phyloP scores from a whole-genome alignment of 2,113 vertebrate genomes.

The Corvus cornix region DNA sequence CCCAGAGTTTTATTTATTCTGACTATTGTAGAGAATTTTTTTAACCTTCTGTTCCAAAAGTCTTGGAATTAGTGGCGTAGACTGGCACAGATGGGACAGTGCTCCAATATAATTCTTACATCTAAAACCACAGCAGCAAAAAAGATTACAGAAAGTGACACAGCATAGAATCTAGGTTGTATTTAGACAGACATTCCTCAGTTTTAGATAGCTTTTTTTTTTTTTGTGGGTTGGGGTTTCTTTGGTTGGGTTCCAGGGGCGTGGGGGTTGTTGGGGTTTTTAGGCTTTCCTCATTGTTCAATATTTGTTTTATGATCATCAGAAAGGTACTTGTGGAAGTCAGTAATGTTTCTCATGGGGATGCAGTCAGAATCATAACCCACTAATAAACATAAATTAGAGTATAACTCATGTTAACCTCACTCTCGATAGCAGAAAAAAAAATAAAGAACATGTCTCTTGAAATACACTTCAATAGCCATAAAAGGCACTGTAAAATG shows the following conservation, averaged over 20 bases:
- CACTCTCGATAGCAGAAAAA: constrained; percentile 27
- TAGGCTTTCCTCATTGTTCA: constrained; percentile 51
- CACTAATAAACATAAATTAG: constrained; percentile 59
- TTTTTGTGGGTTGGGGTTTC: neutral
- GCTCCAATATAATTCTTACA: neutral
- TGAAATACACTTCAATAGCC: constrained; percentile 71
- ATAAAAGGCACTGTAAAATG: constrained; percentile 59
- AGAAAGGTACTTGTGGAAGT: constrained; percentile 36
- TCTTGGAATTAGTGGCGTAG: neutral
- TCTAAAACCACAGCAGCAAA: neutral
- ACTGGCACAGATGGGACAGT: neutral
- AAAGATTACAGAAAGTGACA: neutral
- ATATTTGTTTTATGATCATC: constrained; percentile 73
- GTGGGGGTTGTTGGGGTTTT: neutral
- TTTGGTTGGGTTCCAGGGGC: accelerated
- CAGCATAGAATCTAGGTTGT: neutral
- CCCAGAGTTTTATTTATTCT: neutral
- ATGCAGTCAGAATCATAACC: constrained; percentile 61
- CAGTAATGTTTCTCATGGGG: constrained; percentile 58
- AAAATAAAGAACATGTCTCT: constrained; percentile 46
- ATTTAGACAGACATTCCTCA: neutral
- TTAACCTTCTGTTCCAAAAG: neutral
- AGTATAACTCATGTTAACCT: constrained; percentile 67
- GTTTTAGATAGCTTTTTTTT: neutral
- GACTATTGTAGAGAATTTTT: neutral